phyloP scores from a whole-genome alignment of 2,113 vertebrate species.

The Zosterops borbonicus region DNA sequence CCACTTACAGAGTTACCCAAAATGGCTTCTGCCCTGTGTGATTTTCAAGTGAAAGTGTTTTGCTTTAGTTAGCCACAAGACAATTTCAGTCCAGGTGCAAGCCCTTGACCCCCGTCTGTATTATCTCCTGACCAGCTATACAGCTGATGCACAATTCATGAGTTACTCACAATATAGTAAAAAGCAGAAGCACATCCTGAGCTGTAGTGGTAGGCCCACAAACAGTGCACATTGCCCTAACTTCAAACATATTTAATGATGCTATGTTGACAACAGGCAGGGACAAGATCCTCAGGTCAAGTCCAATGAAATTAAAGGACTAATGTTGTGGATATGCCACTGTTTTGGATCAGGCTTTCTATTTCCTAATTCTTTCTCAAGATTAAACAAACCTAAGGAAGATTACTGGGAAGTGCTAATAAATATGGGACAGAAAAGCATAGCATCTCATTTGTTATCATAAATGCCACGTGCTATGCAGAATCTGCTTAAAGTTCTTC shows the following conservation, averaged over 20 bases:
- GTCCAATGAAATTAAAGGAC: background rate
- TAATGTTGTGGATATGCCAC: background rate
- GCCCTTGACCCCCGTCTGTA: background rate
- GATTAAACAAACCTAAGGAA: background rate
- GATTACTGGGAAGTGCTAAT: background rate
- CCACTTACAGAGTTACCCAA: background rate
- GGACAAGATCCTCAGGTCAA: background rate
- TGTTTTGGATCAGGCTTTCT: background rate
- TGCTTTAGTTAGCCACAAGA: background rate
- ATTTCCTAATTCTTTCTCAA: background rate
- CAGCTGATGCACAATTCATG: background rate
- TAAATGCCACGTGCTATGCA: background rate
- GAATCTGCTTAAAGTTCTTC: background rate
- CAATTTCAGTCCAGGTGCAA: background rate
- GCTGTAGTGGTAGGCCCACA: background rate
- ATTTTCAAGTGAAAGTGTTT: background rate
- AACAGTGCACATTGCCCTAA: background rate
- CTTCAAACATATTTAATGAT: background rate
- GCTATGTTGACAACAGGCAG: accelerated
- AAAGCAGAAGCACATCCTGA: background rate
- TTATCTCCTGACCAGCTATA: background rate
- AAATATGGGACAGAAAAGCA: background rate
- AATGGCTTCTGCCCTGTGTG: accelerated
- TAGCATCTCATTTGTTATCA: background rate
- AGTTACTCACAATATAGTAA: background rate